These are phyloP conservation scores for Callimico goeldii DNA, from an alignment of 2,797 vertebrate species.

Conservation along the genomic window DNA sequence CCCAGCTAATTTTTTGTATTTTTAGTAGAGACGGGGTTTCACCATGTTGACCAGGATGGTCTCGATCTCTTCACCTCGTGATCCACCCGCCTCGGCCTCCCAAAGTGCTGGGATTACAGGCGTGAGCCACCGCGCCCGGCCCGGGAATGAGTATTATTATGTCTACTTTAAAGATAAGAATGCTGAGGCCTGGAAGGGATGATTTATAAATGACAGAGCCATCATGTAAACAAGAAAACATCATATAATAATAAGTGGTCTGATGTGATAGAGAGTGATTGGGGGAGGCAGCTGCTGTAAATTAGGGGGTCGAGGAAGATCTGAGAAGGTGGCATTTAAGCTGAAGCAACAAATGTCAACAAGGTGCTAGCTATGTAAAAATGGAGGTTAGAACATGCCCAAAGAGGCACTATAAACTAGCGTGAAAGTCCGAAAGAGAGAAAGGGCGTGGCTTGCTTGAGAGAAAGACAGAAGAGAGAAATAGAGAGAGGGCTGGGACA, in stretches of 20 bases:
- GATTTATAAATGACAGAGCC: neutral
- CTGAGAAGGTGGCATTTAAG: neutral
- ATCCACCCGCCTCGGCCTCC: too few species aligned
- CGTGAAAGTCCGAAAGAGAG: neutral
- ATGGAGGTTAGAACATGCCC: neutral
- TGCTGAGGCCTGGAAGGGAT: neutral
- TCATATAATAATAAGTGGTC: neutral
- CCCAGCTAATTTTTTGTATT: too few species aligned
- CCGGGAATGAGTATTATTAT: neutral
- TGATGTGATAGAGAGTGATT: neutral
- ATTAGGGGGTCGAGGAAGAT: neutral
- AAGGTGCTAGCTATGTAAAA: neutral
- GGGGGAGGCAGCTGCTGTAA: neutral
- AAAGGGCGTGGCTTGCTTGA: neutral
- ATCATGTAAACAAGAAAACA: neutral
- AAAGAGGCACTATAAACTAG: neutral
- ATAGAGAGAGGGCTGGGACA: neutral
- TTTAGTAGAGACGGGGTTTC: too few species aligned
- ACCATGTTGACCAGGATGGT: too few species aligned
- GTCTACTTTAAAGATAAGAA: constrained; percentile 5
- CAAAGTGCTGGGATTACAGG: too few species aligned
- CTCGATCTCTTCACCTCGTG: too few species aligned
- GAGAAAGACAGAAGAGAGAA: neutral
- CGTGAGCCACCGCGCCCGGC: too few species aligned
- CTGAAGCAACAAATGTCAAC: neutral